Evolutionary conservation across 2,888 invertebrate genomes (phyloP).

Genomic region (Anarsia innoxiella): DNA sequence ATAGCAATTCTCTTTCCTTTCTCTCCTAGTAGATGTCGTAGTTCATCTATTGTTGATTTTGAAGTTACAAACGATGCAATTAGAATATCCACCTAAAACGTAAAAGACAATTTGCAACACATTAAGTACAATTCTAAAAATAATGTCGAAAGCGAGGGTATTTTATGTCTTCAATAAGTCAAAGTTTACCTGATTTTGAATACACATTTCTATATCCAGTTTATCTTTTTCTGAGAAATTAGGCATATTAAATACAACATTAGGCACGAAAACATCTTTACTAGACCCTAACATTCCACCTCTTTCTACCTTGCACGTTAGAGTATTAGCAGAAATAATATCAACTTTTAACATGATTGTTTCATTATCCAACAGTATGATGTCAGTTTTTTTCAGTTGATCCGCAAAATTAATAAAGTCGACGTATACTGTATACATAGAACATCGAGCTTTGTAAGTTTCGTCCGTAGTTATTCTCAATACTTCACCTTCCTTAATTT

Average conservation of each 20-base stretch:
- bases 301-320: constrained; percentile 56
- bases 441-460: constrained; percentile 72
- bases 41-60: constrained; percentile 33
- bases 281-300: constrained; percentile 55
- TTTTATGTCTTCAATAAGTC: neutral
- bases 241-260: constrained; percentile 52
- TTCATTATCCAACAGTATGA: constrained; percentile 78
- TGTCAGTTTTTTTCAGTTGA: constrained; percentile 64
- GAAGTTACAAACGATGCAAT: constrained; percentile 48
- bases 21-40: constrained; percentile 46
- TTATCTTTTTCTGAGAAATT: constrained; percentile 53
- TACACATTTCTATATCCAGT: constrained; percentile 43
- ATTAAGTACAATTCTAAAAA: neutral
- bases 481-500: constrained; percentile 54
- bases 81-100: constrained; percentile 53
- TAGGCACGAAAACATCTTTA: constrained; percentile 60
- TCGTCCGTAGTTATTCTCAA: constrained; percentile 73
- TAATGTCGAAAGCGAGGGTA: neutral
- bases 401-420: constrained; percentile 70
- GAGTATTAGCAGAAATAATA: constrained; percentile 51
- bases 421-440: constrained; percentile 69
- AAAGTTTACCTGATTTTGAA: constrained; percentile 46
- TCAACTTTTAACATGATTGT: constrained; percentile 83
- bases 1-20: constrained; percentile 57
- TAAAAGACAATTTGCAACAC: neutral